Evolutionary conservation across 2,113 vertebrate genomes (phyloP).

Genomic region (Cricetomys ansorgei): DNA sequence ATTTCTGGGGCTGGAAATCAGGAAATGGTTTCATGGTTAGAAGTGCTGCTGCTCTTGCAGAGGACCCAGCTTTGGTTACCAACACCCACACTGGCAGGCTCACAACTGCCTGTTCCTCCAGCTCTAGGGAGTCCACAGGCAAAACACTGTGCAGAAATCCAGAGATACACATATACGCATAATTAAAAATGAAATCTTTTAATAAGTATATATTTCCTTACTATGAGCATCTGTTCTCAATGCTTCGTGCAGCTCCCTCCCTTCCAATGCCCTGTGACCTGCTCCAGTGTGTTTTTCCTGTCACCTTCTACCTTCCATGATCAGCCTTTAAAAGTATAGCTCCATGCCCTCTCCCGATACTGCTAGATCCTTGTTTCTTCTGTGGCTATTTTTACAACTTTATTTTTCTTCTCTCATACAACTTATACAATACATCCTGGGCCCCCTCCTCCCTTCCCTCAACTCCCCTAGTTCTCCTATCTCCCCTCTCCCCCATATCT

Average conservation of each 20-base stretch:
- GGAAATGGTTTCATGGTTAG: neutral
- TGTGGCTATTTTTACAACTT: too few relatives aligned
- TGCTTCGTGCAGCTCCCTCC: neutral
- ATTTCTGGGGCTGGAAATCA: neutral
- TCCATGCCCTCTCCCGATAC: too few relatives aligned
- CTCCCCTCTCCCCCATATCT: too few relatives aligned
- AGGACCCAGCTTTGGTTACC: neutral
- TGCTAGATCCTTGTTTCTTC: neutral
- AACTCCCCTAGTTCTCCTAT: too few relatives aligned
- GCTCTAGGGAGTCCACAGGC: neutral
- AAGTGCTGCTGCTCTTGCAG: neutral
- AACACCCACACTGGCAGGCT: neutral
- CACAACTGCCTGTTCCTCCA: neutral
- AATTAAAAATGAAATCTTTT: neutral
- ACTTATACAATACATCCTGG: too few relatives aligned
- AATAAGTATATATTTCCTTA: neutral
- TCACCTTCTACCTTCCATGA: neutral
- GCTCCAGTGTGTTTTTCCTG: neutral
- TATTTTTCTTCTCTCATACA: too few relatives aligned
- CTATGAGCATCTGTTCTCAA: neutral
- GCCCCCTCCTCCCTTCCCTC: too few relatives aligned
- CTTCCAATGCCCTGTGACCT: too few relatives aligned
- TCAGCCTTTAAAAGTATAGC: neutral
- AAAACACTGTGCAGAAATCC: neutral
- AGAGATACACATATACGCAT: neutral